Evolutionary conservation across 1,140 invertebrate genomes (phyloP).

Genomic region (Tetramorium alpestre): DNA sequence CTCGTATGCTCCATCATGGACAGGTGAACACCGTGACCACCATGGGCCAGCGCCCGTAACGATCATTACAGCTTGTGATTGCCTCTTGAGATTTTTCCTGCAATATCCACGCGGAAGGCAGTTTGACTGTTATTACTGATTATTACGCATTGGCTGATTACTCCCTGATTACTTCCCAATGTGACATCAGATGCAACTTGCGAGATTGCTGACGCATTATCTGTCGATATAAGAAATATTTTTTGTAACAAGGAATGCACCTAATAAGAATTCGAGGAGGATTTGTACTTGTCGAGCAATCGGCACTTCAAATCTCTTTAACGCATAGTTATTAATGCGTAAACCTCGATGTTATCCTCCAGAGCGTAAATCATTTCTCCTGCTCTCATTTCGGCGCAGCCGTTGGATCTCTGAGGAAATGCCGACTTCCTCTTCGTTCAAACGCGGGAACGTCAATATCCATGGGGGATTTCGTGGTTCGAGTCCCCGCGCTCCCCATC

Average conservation of each 20-base stretch:
- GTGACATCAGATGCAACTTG: not conserved
- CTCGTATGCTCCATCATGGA: slow-evolving; percentile 51
- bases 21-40: slow-evolving; percentile 80
- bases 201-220: not conserved
- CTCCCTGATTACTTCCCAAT: not conserved
- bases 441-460: slow-evolving; percentile 67
- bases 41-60: slow-evolving; percentile 79
- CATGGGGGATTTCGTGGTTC: slow-evolving; percentile 71
- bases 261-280: not conserved
- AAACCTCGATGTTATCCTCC: slow-evolving; percentile 5
- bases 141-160: not conserved
- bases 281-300: not conserved
- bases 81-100: slow-evolving; percentile 74
- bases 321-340: not conserved
- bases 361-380: slow-evolving; percentile 70
- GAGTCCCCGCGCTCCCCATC: slow-evolving; percentile 61
- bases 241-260: not conserved
- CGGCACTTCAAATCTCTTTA: not conserved
- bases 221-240: not conserved
- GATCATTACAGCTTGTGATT: slow-evolving; percentile 74
- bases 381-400: slow-evolving; percentile 61
- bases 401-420: slow-evolving; percentile 50
- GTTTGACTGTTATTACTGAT: slow-evolving; percentile 22
- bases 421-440: slow-evolving; percentile 66
- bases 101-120: not conserved